phyloP scores from a whole-genome alignment of 2,113 vertebrate species.

The Stegostoma tigrinum region DNA sequence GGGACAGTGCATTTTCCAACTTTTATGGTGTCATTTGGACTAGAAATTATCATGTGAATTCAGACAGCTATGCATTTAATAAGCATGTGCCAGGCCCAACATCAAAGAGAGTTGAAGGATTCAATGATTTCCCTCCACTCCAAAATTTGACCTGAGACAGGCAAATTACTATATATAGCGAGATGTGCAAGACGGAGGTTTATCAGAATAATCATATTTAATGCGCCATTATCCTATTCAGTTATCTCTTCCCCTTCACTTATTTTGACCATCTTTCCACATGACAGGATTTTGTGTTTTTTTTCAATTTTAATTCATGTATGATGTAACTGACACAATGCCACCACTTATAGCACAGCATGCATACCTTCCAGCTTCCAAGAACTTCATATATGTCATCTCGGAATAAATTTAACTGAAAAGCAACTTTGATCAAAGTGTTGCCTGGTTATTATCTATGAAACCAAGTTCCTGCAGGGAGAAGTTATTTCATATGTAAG shows the following conservation, averaged over 20 bases:
- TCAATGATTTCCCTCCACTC: conserved; percentile 30
- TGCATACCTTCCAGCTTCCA: not conserved
- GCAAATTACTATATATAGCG: conserved; percentile 26
- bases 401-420: not conserved
- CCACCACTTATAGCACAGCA: not conserved
- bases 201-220: conserved; percentile 35
- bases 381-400: not conserved
- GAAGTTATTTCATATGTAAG: not conserved
- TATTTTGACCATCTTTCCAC: conserved; percentile 28
- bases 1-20: conserved; percentile 9
- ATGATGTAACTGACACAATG: conserved; percentile 23
- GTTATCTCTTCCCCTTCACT: conserved; percentile 5
- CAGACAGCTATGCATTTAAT: conserved; percentile 31
- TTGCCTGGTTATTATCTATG: not conserved
- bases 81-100: conserved; percentile 35
- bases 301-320: conserved; percentile 13
- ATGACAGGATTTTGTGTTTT: not conserved
- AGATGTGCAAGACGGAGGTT: conserved; percentile 20
- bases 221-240: conserved; percentile 29
- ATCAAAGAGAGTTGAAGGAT: conserved; percentile 23
- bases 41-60: conserved; percentile 26
- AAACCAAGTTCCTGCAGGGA: not conserved
- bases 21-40: conserved; percentile 4
- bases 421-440: conserved; percentile 5
- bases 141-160: conserved; percentile 33